A percentile compares a stretch with the other conserved stretches of the same genome.
Conservation (phyloP, 2,113 vertebrate genomes). For the Apaloderma vittatum region DNA sequence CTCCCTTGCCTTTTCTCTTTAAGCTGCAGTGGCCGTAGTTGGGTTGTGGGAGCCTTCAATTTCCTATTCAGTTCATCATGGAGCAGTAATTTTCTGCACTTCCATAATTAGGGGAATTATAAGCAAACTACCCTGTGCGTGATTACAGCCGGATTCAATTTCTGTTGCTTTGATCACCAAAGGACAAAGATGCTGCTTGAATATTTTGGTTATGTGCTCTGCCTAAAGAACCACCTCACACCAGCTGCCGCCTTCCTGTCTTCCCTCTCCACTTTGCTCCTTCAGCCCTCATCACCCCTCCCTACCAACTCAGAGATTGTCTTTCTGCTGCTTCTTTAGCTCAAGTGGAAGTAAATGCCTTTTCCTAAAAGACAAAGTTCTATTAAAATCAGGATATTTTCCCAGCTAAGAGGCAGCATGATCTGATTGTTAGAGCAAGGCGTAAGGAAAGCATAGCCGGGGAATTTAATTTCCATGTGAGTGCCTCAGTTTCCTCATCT, state of each 20-base stretch:
- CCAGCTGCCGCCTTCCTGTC: neutral
- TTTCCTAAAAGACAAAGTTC: neutral
- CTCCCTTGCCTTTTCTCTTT: neutral
- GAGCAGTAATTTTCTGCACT: constrained; percentile 76
- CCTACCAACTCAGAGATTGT: neutral
- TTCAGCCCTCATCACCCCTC: neutral
- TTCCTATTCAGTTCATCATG: constrained; percentile 64
- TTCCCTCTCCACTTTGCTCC: neutral
- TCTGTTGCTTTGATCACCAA: constrained; percentile 76
- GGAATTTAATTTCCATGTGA: neutral
- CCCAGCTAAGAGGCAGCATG: neutral
- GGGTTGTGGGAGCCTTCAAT: constrained; percentile 62
- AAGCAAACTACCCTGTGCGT: constrained; percentile 77
- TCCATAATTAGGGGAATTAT: constrained; percentile 81
- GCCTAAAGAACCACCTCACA: neutral
- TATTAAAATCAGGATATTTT: neutral
- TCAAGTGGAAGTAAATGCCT: neutral
- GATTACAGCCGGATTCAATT: constrained; percentile 78
- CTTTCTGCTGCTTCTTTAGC: neutral
- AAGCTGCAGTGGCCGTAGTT: neutral
- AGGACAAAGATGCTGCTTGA: constrained; percentile 63
- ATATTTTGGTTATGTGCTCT: constrained; percentile 59
- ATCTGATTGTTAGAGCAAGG: neutral
- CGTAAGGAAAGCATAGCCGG: neutral
- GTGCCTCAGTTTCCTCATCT: neutral